A percentile compares a stretch with the other conserved stretches of the same genome.
Evolutionary conservation across 2,888 invertebrate species (phyloP).

Genomic region (Homarus gammarus): DNA sequence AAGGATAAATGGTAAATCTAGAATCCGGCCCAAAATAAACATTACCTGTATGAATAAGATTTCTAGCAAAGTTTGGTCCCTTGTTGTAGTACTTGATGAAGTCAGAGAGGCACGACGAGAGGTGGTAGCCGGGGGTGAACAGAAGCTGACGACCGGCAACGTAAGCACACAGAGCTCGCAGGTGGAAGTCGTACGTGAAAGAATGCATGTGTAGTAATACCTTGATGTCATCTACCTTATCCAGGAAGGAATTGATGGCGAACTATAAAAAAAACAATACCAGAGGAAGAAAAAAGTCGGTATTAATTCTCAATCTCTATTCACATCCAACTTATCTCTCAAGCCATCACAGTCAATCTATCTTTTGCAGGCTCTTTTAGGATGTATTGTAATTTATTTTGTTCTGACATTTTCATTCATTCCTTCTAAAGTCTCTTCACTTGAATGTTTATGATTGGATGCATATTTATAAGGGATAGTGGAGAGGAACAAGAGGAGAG

Average conservation of each 20-base stretch:
- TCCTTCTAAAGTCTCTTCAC: too few relatives aligned
- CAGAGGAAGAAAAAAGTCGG: neutral
- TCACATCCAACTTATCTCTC: too few relatives aligned
- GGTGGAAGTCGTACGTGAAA: conserved; percentile 88
- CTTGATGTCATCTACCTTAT: conserved; percentile 86
- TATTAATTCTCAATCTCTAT: too few relatives aligned
- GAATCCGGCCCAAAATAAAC: too few relatives aligned
- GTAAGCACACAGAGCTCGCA: conserved; percentile 85
- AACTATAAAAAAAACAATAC: conserved; percentile 80
- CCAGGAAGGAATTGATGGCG: conserved; percentile 83
- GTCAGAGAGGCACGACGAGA: conserved; percentile 87
- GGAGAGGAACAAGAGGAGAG: neutral
- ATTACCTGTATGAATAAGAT: conserved; percentile 86
- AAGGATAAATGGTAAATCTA: too few relatives aligned
- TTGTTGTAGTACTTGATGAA: conserved; percentile 88
- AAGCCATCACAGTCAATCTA: too few relatives aligned
- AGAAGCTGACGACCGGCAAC: conserved; percentile 82
- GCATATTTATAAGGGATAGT: too few relatives aligned
- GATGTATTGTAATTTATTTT: too few relatives aligned
- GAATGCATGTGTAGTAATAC: conserved; percentile 87
- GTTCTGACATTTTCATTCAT: too few relatives aligned
- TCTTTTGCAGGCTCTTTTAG: too few relatives aligned
- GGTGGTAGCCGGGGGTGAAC: conserved; percentile 84
- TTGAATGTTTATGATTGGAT: too few relatives aligned
- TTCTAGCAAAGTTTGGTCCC: conserved; percentile 87